Percentiles rank a stretch among this genome's conserved stretches.
Conservation (phyloP, 1,140 invertebrate species). For the Drosophila ironensis region DNA sequence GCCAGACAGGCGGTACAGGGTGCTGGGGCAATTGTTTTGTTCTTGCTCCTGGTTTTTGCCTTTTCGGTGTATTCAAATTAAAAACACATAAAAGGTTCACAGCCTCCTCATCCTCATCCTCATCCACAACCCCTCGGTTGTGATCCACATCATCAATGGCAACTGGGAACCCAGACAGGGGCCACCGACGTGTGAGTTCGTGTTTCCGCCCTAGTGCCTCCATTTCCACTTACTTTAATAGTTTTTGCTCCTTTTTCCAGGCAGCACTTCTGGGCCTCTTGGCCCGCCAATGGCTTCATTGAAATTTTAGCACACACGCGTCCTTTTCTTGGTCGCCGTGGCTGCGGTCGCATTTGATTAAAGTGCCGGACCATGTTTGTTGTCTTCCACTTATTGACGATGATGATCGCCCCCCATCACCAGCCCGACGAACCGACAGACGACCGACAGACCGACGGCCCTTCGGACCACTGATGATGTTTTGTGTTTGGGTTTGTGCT, state of each 20-base stretch:
- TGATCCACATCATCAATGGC: too few relatives aligned
- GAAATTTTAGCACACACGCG: constrained; percentile 34
- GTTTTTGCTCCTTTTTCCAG: constrained; percentile 56
- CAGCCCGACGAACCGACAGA: too few relatives aligned
- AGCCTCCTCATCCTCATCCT: constrained; percentile 14
- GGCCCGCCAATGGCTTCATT: constrained; percentile 51
- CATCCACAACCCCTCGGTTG: too few relatives aligned
- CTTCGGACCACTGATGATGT: too few relatives aligned
- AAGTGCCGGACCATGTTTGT: constrained; percentile 53
- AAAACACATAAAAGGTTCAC: constrained; percentile 73
- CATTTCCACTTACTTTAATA: constrained; percentile 79
- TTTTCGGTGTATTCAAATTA: constrained; percentile 52
- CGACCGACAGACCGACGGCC: too few relatives aligned
- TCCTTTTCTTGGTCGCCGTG: constrained; percentile 30
- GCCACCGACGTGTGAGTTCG: constrained; percentile 21
- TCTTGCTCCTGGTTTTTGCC: constrained; percentile 2
- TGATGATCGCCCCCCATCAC: constrained; percentile 15
- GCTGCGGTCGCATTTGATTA: constrained; percentile 65
- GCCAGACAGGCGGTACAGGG: too few relatives aligned
- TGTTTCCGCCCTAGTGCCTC: constrained; percentile 68
- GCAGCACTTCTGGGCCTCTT: constrained; percentile 48
- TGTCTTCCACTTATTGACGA: constrained; percentile 27
- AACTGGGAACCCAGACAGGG: constrained; percentile 7
- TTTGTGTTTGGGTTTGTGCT: constrained; percentile 45
- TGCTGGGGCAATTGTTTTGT: constrained; percentile 17